Conservation (phyloP, 2,797 vertebrate genomes). For the Allobates femoralis region DNA sequence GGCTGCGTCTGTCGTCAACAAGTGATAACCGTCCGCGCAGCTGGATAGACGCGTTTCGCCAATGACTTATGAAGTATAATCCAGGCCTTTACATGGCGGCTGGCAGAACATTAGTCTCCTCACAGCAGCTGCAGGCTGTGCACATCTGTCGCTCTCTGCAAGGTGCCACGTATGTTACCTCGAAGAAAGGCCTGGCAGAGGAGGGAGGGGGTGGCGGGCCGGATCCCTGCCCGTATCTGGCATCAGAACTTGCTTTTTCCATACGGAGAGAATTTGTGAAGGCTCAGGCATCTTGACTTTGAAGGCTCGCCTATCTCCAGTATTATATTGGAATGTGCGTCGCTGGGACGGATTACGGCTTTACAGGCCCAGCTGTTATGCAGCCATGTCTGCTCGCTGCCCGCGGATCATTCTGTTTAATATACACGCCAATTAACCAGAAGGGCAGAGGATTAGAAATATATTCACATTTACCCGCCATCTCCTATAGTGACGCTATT, state of each 20-base stretch:
- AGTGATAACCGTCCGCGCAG: slow-evolving; percentile 4
- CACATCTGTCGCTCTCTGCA: slow-evolving; percentile 50
- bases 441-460: slow-evolving; percentile 13
- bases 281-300: not conserved
- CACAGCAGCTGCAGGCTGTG: slow-evolving; percentile 40
- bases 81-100: not conserved
- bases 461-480: not conserved
- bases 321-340: not conserved
- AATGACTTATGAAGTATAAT: slow-evolving; percentile 25
- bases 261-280: slow-evolving; percentile 3
- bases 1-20: slow-evolving; percentile 25
- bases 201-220: not conserved
- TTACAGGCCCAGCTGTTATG: not conserved
- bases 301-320: not conserved
- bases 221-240: not conserved
- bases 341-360: not conserved
- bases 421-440: not conserved
- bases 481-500: not conserved
- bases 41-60: slow-evolving; percentile 17
- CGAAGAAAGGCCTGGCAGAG: not conserved
- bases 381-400: not conserved
- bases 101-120: slow-evolving; percentile 17
- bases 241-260: not conserved
- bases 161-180: slow-evolving; percentile 29
- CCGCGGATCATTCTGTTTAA: not conserved